Percentiles rank a stretch among this genome's conserved stretches.
Conservation (phyloP, 1,140 invertebrate genomes). For the Diuraphis noxia region DNA sequence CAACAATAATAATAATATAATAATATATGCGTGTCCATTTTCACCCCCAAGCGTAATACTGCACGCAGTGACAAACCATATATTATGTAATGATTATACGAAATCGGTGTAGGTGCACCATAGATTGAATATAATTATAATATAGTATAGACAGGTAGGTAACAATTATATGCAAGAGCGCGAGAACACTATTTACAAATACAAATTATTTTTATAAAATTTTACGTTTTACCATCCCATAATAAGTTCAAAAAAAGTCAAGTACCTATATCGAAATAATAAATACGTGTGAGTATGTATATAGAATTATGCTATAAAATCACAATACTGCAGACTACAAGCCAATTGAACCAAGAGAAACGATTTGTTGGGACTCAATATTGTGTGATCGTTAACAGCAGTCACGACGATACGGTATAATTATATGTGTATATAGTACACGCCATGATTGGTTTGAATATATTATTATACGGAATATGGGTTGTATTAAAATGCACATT, state of each 20-base stretch:
- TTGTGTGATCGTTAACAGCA: not conserved
- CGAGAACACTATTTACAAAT: too few species aligned
- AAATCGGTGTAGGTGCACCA: not conserved
- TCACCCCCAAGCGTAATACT: not conserved
- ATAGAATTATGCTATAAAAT: not conserved
- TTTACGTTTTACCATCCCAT: not conserved
- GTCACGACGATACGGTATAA: not conserved
- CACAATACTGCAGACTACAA: too few species aligned
- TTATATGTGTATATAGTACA: not conserved
- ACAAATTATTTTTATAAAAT: too few species aligned
- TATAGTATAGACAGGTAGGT: too few species aligned
- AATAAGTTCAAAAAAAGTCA: not conserved
- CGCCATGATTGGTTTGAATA: not conserved
- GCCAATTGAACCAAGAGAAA: not conserved
- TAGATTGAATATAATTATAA: not conserved
- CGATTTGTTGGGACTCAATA: not conserved
- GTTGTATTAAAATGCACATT: not conserved
- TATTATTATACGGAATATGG: not conserved
- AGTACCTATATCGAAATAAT: not conserved
- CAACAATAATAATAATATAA: not conserved
- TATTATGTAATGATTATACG: not conserved
- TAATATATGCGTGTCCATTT: not conserved
- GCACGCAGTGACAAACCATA: not conserved
- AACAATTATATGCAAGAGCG: not conserved
- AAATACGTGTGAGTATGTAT: not conserved